Percentiles rank a stretch among this genome's conserved stretches.
Evolutionary conservation across 2,113 vertebrate genomes (phyloP).

Genomic region (Parotia lawesii): DNA sequence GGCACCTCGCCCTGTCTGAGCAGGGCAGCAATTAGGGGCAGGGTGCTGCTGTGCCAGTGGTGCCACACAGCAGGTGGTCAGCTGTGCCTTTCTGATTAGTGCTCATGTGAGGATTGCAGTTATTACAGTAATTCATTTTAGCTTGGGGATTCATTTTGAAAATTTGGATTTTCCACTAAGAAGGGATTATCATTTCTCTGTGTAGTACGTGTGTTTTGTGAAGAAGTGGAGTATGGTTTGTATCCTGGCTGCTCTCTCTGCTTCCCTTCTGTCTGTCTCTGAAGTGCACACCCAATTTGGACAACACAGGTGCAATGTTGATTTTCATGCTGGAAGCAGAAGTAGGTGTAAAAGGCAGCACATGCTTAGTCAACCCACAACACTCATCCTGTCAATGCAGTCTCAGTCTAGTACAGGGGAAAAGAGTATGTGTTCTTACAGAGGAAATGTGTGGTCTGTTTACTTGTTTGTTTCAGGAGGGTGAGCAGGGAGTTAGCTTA

Average conservation of each 20-base stretch:
- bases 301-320: slow-evolving; percentile 8
- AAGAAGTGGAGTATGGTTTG: not conserved
- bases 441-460: not conserved
- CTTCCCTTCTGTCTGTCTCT: not conserved
- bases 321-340: slow-evolving; percentile 22
- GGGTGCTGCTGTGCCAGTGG: slow-evolving; percentile 1
- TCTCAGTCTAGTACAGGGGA: not conserved
- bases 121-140: slow-evolving; percentile 71
- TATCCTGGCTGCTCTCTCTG: not conserved
- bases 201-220: not conserved
- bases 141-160: slow-evolving; percentile 74
- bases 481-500: not conserved
- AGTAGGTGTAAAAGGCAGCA: not conserved
- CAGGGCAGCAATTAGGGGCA: not conserved
- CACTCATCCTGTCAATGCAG: not conserved
- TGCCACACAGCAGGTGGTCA: slow-evolving; percentile 70
- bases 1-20: not conserved
- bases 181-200: slow-evolving; percentile 68
- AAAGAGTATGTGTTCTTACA: not conserved
- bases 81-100: slow-evolving; percentile 41
- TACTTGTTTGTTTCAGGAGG: not conserved
- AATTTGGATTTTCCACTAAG: slow-evolving; percentile 75
- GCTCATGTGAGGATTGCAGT: slow-evolving; percentile 46
- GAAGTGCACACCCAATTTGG: not conserved
- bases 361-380: not conserved